Conservation (phyloP, 2,888 invertebrate species). For the Tethea ocularis region DNA sequence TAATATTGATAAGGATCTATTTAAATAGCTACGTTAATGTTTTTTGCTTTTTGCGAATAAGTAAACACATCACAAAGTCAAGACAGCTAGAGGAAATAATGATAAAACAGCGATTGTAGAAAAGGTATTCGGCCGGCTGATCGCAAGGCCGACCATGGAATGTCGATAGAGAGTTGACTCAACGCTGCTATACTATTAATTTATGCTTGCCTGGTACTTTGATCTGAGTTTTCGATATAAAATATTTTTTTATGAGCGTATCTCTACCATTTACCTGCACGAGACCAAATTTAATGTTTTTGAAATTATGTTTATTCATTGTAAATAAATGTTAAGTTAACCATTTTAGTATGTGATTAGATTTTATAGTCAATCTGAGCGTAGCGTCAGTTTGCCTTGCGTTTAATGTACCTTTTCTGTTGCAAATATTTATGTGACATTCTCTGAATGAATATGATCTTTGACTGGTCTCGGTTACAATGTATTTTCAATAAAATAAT, state of each 20-base stretch:
- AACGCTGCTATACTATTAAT: slow-evolving; percentile 40
- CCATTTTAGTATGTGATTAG: not conserved
- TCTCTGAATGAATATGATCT: too few species aligned
- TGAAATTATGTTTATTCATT: not conserved
- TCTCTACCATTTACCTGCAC: not conserved
- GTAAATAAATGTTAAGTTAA: not conserved
- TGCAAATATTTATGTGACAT: too few species aligned
- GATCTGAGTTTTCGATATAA: slow-evolving; percentile 26
- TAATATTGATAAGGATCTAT: not conserved
- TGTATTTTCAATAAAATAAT: not conserved
- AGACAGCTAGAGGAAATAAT: slow-evolving; percentile 29
- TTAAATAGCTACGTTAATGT: slow-evolving; percentile 15
- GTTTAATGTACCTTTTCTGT: too few species aligned
- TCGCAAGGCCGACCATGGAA: slow-evolving; percentile 61
- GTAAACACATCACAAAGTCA: slow-evolving; percentile 33
- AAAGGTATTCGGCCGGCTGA: slow-evolving; percentile 48
- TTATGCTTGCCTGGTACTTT: slow-evolving; percentile 41
- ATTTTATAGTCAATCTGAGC: not conserved
- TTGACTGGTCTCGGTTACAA: too few species aligned
- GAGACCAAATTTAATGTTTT: not conserved
- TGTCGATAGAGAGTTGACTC: slow-evolving; percentile 68
- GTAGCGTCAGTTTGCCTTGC: too few species aligned
- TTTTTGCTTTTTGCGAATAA: slow-evolving; percentile 16
- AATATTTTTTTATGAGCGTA: slow-evolving; percentile 19
- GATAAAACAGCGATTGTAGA: slow-evolving; percentile 33